Percentiles rank a stretch among this genome's conserved stretches.
Evolutionary conservation across 92 coral and sea anemone species (phyloP).

Genomic region (Epizoanthus stellaris): DNA sequence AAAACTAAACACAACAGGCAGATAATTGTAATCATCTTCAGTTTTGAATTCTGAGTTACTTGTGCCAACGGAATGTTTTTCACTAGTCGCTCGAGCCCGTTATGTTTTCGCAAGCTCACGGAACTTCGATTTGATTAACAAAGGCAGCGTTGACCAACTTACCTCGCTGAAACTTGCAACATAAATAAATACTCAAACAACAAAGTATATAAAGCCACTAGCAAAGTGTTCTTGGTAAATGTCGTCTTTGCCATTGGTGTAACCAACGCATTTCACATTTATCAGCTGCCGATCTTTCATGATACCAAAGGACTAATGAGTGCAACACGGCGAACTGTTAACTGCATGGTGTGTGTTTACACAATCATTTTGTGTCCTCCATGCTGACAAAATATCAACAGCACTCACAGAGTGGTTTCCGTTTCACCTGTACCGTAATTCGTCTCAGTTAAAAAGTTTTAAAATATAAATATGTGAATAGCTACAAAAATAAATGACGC

Average conservation of each 20-base stretch:
- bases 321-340: not conserved
- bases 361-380: not conserved
- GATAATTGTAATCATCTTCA: not conserved
- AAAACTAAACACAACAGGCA: not conserved
- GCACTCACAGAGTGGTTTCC: slow-evolving; percentile 11
- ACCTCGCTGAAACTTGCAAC: slow-evolving; percentile 10
- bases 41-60: not conserved
- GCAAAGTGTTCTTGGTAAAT: not conserved
- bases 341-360: not conserved
- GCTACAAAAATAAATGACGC: not conserved
- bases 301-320: slow-evolving; percentile 24
- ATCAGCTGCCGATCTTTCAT: slow-evolving; percentile 41
- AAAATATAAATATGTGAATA: not conserved
- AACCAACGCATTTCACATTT: slow-evolving; percentile 1
- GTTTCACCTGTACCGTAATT: not conserved
- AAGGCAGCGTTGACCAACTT: not conserved
- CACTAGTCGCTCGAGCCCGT: not conserved
- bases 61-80: not conserved
- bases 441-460: not conserved
- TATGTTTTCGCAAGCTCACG: not conserved
- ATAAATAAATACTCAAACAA: not conserved
- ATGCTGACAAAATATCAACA: not conserved
- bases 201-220: slow-evolving; percentile 7
- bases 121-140: slow-evolving; percentile 4
- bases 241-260: not conserved